Conservation (phyloP, 2,888 invertebrate genomes). For the Nomada fabriciana region DNA sequence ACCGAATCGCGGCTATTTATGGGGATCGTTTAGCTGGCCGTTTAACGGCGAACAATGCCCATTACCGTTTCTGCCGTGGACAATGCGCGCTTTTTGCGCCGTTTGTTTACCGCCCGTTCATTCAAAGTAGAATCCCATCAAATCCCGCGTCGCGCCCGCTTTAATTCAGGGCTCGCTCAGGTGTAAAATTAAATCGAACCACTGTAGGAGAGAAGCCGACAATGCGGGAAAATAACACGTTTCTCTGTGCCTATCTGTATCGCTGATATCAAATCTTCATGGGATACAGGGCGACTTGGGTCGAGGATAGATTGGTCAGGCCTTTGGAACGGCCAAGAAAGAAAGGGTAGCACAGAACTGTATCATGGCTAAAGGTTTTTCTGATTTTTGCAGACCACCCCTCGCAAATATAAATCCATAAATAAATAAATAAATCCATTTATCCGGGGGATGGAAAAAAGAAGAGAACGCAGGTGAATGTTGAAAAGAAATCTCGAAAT, state of each 20-base stretch:
- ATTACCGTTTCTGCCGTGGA: conserved; percentile 38
- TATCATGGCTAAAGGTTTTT: too few species aligned
- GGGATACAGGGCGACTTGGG: too few species aligned
- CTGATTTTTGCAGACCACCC: too few species aligned
- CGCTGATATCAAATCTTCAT: too few species aligned
- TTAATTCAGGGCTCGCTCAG: conserved; percentile 26
- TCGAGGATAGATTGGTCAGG: too few species aligned
- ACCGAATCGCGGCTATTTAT: conserved; percentile 38
- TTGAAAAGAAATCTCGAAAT: not conserved
- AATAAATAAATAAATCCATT: too few species aligned
- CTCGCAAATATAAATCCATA: too few species aligned
- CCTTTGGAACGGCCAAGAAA: too few species aligned
- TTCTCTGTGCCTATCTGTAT: not conserved
- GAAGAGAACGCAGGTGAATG: too few species aligned
- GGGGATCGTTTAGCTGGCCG: conserved; percentile 26
- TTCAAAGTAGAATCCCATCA: conserved; percentile 37
- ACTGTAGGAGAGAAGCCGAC: not conserved
- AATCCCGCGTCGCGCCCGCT: conserved; percentile 15
- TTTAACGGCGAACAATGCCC: conserved; percentile 38
- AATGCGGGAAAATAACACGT: conserved; percentile 4
- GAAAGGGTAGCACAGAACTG: too few species aligned
- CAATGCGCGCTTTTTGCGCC: conserved; percentile 40
- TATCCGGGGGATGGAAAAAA: too few species aligned
- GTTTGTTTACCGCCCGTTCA: conserved; percentile 39
- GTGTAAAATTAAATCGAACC: conserved; percentile 45